phyloP scores from a whole-genome alignment of 2,113 vertebrate genomes.

The Actenoides hombroni region DNA sequence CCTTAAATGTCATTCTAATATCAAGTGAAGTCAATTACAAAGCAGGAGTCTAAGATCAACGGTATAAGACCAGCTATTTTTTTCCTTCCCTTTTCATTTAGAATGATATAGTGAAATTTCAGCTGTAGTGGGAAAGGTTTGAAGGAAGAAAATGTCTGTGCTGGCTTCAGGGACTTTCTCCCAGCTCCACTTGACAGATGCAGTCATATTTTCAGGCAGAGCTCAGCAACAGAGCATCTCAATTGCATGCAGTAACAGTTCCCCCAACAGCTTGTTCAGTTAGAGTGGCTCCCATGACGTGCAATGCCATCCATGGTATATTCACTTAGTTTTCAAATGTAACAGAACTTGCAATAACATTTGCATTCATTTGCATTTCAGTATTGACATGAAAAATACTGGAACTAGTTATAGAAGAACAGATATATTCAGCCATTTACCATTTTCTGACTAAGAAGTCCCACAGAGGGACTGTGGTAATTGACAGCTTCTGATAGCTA shows the following conservation, averaged over 20 bases:
- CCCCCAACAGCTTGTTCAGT: not conserved
- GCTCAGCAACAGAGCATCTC: not conserved
- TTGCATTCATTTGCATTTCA: slow-evolving; percentile 18
- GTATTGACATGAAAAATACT: not conserved
- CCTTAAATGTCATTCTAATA: rapidly evolving
- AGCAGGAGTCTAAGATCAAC: not conserved
- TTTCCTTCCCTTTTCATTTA: rapidly evolving
- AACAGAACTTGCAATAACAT: not conserved
- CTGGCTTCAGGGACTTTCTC: not conserved
- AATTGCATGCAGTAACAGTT: not conserved
- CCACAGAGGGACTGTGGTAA: not conserved
- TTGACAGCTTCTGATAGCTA: not conserved
- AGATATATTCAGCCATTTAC: not conserved
- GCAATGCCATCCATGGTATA: not conserved
- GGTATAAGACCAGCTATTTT: not conserved
- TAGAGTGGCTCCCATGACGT: not conserved
- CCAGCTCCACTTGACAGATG: not conserved
- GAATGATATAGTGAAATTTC: not conserved
- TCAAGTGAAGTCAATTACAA: not conserved
- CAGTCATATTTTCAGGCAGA: not conserved
- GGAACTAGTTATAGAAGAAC: not conserved
- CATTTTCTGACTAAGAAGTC: not conserved
- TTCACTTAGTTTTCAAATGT: not conserved
- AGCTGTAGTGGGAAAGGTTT: not conserved
- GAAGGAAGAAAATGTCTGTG: not conserved